These are phyloP conservation scores for Lysandra bellargus DNA, from an alignment of 2,888 invertebrate species.

Conservation along the genomic window DNA sequence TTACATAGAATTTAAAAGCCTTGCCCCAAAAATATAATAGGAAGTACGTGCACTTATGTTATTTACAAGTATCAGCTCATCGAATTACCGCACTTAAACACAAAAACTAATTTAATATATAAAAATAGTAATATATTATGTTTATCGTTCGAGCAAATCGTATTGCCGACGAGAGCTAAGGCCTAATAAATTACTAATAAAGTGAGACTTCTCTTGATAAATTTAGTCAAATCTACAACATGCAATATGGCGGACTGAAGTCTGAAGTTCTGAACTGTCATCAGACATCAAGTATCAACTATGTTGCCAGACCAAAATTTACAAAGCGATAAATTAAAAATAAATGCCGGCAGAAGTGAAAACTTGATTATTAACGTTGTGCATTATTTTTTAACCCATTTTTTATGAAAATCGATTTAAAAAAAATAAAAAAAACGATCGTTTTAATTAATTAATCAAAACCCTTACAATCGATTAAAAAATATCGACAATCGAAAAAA, in stretches of 20 bases:
- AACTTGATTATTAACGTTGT: too few species aligned
- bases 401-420: too few species aligned
- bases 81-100: conserved; percentile 27
- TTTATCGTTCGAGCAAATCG: neutral
- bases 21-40: conserved; percentile 72
- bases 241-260: conserved; percentile 62
- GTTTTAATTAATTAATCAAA: too few species aligned
- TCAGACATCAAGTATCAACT: conserved; percentile 44
- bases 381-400: too few species aligned
- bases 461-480: too few species aligned
- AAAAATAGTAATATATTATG: neutral
- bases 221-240: conserved; percentile 52
- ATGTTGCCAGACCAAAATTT: conserved; percentile 35
- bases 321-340: neutral
- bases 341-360: too few species aligned
- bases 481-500: too few species aligned
- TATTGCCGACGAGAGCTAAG: neutral
- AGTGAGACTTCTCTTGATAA: conserved; percentile 42
- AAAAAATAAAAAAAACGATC: too few species aligned
- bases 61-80: conserved; percentile 63
- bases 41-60: conserved; percentile 72
- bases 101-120: neutral
- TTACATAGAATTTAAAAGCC: conserved; percentile 72
- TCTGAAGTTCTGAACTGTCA: conserved; percentile 48
- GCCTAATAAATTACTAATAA: conserved; percentile 9